Evolutionary conservation across 2,113 vertebrate genomes (phyloP).

Genomic region (Motacilla tschutschensis): DNA sequence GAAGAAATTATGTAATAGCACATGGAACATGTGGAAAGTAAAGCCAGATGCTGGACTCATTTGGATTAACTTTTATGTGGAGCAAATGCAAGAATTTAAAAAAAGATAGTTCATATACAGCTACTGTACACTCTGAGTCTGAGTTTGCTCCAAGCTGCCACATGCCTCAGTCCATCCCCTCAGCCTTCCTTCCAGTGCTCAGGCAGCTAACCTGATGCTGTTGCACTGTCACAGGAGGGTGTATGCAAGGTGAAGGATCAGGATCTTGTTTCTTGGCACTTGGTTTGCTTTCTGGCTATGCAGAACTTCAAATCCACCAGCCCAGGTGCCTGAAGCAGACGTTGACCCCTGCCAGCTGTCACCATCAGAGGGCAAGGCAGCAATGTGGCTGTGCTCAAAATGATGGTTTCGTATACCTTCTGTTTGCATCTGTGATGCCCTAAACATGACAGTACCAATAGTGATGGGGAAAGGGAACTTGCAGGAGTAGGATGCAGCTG

Average conservation of each 20-base stretch:
- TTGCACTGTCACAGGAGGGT: background rate
- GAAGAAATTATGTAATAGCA: background rate
- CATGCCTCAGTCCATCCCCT: background rate
- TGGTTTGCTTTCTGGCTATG: background rate
- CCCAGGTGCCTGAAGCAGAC: background rate
- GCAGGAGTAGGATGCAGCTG: background rate
- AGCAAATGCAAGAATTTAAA: background rate
- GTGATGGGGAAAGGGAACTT: background rate
- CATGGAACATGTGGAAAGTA: background rate
- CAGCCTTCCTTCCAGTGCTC: background rate
- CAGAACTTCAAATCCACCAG: rapidly evolving
- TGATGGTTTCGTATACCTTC: background rate
- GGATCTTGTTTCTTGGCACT: background rate
- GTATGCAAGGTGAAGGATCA: rapidly evolving
- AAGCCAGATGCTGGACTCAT: background rate
- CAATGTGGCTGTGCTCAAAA: background rate
- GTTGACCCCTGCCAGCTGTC: background rate
- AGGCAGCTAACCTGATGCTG: background rate
- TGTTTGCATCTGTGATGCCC: background rate
- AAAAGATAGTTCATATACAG: background rate
- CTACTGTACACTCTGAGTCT: background rate
- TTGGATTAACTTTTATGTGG: background rate
- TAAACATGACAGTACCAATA: background rate
- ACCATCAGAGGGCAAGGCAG: background rate
- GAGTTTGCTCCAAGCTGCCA: background rate